Evolutionary conservation across 2,888 invertebrate species (phyloP).

Genomic region (Drosophila paranaensis): DNA sequence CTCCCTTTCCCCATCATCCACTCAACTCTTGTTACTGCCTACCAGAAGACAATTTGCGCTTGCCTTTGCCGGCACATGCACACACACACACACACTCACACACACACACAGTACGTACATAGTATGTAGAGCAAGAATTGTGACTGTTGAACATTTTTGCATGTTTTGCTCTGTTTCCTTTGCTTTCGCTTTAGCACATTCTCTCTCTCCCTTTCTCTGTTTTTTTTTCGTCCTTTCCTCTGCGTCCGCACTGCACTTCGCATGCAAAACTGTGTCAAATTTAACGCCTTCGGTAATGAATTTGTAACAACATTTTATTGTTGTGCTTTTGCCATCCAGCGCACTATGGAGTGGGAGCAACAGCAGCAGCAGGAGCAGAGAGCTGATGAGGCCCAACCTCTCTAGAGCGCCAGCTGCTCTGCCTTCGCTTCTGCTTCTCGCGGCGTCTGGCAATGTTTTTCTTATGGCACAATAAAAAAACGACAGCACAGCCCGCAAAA

Average conservation of each 20-base stretch:
- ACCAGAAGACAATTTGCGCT: conserved; percentile 12
- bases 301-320: conserved; percentile 80
- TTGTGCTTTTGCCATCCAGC: conserved; percentile 59
- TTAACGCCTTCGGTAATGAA: conserved; percentile 81
- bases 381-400: conserved; percentile 14
- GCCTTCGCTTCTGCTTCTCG: conserved; percentile 1
- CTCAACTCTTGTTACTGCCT: conserved; percentile 32
- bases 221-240: background rate
- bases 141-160: conserved; percentile 53
- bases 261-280: conserved; percentile 80
- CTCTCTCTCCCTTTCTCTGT: conserved; percentile 1
- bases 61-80: background rate
- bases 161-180: conserved; percentile 51
- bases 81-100: background rate
- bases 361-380: background rate
- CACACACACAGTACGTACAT: conserved; percentile 4
- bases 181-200: conserved; percentile 22
- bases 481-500: conserved; percentile 53
- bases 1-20: background rate
- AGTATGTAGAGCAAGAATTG: conserved; percentile 43
- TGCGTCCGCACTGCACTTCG: conserved; percentile 38
- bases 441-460: conserved; percentile 59
- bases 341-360: background rate
- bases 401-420: background rate
- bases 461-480: conserved; percentile 71